Evolutionary conservation across 2,113 vertebrate species (phyloP), one percentile per base, ranked within the genome.

Genomic region (Aspidoscelis tigris): DNA sequence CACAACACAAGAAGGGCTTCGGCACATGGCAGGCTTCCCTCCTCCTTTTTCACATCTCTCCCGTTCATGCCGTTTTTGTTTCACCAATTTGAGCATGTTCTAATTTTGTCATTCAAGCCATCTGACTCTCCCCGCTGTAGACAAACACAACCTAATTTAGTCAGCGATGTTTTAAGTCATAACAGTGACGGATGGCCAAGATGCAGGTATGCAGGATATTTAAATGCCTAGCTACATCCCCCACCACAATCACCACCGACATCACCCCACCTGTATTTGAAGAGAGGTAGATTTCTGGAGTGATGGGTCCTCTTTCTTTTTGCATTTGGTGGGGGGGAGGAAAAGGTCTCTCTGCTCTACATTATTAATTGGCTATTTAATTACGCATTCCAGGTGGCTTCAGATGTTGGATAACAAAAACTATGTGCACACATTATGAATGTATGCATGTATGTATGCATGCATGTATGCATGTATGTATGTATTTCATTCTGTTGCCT

Each of bases 111-210:
- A 98, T 98, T 98, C 96, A 97, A 98, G 97, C 97, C 98, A 98
- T 99, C 98, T 99, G 98, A 98, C 97, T 97, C 97, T 97, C 97
- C 96, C 96, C 96, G 97, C 97, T 98, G 96, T 95, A 92, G 94
- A 96, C 96, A 97, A 98, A 97, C 96, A 97, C 98, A 98, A 98
- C 98, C 97, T 97, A 98, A 98, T 99, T 98, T 98, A 98, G 96
- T 94, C 95, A 91, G 95, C 94, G 95, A 96, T 97, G 97, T 98
- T 98, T 97, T 96, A 96, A 98, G 98, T 98, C 98, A 97, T 97
- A 97, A 97, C 95, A 96, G 96, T 99, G 98, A 99, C 97, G 97
- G 98, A 99, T 98, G 96, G 97, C 97, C 95, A 95, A 97, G 97
- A 97, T 97, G 97, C 98, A 99, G 98, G 98, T 98, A 97, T 97